Percentiles rank a stretch among this genome's conserved stretches.
Evolutionary conservation across 2,888 invertebrate genomes (phyloP).

Genomic region (Cataglyphis albicans): DNA sequence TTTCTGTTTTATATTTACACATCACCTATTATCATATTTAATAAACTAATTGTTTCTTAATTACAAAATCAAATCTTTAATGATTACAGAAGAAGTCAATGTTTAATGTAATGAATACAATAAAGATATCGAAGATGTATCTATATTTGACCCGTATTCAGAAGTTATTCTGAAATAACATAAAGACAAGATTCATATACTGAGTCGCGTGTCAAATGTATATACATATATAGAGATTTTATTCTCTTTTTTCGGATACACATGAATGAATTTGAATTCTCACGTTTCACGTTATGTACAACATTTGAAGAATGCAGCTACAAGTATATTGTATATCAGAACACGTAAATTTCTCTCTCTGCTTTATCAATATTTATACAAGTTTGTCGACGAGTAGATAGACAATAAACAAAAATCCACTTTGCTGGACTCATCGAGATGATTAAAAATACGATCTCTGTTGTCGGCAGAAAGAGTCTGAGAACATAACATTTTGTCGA

Average conservation of each 20-base stretch:
- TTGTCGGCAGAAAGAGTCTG: slow-evolving; percentile 69
- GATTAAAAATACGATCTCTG: slow-evolving; percentile 12
- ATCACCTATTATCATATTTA: not conserved
- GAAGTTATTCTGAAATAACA: not conserved
- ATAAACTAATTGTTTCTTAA: not conserved
- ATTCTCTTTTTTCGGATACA: not conserved
- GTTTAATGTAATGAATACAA: not conserved
- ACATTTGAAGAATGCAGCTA: slow-evolving; percentile 1
- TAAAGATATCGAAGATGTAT: not conserved
- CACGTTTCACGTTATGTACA: slow-evolving; percentile 16
- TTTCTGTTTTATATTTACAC: not conserved
- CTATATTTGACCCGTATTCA: slow-evolving; percentile 5
- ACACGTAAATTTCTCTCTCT: not conserved
- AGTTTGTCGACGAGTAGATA: not conserved
- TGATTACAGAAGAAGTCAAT: not conserved
- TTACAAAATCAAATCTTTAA: not conserved
- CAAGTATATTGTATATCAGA: not conserved
- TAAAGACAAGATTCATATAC: slow-evolving; percentile 2
- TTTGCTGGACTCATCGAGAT: not conserved
- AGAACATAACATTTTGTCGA: slow-evolving; percentile 70
- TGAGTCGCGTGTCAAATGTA: slow-evolving; percentile 1
- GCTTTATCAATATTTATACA: not conserved
- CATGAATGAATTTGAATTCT: slow-evolving; percentile 17
- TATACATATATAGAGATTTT: slow-evolving; percentile 8
- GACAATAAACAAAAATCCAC: slow-evolving; percentile 5